Base-by-base conservation (phyloP, 2,113 vertebrate genomes). In the Petrocephalus zakoni region DNA sequence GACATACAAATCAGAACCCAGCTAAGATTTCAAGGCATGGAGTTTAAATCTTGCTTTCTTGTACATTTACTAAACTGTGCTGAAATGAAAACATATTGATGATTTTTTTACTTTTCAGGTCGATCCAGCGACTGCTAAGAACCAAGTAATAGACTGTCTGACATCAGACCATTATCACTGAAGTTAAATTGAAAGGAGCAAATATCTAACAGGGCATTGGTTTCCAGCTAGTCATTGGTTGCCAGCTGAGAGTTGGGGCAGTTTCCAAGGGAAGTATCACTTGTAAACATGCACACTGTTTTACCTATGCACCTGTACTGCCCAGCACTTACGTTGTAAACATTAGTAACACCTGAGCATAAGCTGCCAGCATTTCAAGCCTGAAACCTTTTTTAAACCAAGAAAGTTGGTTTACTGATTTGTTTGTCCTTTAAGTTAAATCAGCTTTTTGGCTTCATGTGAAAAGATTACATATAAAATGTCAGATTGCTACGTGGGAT, bases 91-190 rank as follows among this genome's bases (percentile, higher is more conserved):
- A 34, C 5, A 53, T 22, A 46, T 17, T 83, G 25, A 55, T 47
- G 0, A 58, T 46, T 55, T 13, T 68, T 78, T 75, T 89, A 3
- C 90, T 58, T 88, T 87, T 21, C 90, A 96, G 95, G 90, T 88
- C 94, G 93, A 51, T 90, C 94, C 90, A 95, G 94, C 6, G 94
- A 96, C 78, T 96, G 95, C 90, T 96, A 94, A 93, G 92, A 52
- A 56, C 87, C 61, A 64, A 21, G 21, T 83, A 53, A 56, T 37
- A 37, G 87, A 72, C 83, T 29, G 37, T 37, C 6, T 34, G 64
- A 37, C 11, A 51, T 47, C 87, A 72, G 87, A 55, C 68, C 25
- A 13, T 37, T 68, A 78, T 55, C 75, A 0, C 25, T n/a, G 75
- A 56, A 47, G 87, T 51, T 83, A 17, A 88, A 13, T 56, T 29